phyloP scores from a whole-genome alignment of 2,797 vertebrate genomes.

The Hydrolagus colliei region DNA sequence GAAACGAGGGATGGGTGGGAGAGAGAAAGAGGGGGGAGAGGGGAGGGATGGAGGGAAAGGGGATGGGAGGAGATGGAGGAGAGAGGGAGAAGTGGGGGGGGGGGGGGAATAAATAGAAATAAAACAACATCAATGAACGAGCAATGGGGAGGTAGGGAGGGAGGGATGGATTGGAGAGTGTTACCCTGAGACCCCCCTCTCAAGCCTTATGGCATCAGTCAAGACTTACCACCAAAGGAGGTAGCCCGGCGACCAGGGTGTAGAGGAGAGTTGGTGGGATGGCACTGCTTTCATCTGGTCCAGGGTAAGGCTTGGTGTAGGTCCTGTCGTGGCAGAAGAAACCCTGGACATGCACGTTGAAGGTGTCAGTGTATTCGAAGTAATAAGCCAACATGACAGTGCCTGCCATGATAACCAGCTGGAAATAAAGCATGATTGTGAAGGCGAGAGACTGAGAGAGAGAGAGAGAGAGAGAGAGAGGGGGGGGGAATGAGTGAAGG shows the following conservation, averaged over 20 bases:
- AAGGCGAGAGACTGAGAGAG: slow-evolving; percentile 32
- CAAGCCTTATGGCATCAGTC: too few relatives aligned
- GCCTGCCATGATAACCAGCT: slow-evolving; percentile 97
- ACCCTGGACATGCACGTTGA: slow-evolving; percentile 88
- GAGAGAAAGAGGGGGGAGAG: too few relatives aligned
- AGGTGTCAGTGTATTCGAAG: slow-evolving; percentile 96
- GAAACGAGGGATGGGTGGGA: too few relatives aligned
- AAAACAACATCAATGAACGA: background rate
- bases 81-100: too few relatives aligned
- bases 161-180: background rate
- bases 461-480: background rate
- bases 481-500: too few relatives aligned
- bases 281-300: slow-evolving; percentile 85
- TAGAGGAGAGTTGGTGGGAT: slow-evolving; percentile 84
- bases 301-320: slow-evolving; percentile 88
- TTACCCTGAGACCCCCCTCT: too few relatives aligned
- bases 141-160: too few relatives aligned
- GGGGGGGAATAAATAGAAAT: background rate
- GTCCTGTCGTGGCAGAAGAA: slow-evolving; percentile 94
- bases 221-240: slow-evolving; percentile 83
- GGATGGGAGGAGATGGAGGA: too few relatives aligned
- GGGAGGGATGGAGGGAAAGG: too few relatives aligned
- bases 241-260: slow-evolving; percentile 78
- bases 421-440: slow-evolving; percentile 74
- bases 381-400: slow-evolving; percentile 96